Evolutionary conservation across 2,888 invertebrate genomes (phyloP).

Genomic region (Microplitis manilae): DNA sequence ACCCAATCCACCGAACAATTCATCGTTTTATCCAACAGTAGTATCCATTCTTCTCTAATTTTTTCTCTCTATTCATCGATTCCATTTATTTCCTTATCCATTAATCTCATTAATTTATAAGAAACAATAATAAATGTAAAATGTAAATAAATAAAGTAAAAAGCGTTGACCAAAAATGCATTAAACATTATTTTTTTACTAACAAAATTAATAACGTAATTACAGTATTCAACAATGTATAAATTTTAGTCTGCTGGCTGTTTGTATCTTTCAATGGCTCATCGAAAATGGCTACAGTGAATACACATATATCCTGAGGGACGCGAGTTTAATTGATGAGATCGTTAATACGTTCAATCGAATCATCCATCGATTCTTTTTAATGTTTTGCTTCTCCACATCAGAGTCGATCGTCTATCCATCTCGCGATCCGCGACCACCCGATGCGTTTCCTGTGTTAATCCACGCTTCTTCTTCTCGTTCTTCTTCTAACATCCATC

Average conservation of each 20-base stretch:
- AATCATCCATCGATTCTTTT: constrained; percentile 51
- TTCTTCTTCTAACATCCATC: constrained; percentile 6
- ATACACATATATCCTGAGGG: constrained; percentile 17
- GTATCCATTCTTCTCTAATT: no score
- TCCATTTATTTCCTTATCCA: background rate
- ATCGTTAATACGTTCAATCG: constrained; percentile 69
- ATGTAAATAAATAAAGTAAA: constrained; percentile 5
- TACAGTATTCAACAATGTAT: constrained; percentile 64
- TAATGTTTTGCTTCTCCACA: constrained; percentile 57
- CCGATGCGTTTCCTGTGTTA: constrained; percentile 63
- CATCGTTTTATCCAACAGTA: no score
- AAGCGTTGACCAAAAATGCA: constrained; percentile 47
- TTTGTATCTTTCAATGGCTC: constrained; percentile 13
- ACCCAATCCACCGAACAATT: no score
- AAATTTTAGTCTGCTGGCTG: constrained; percentile 56
- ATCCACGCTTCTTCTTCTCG: constrained; percentile 43
- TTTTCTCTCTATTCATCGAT: no score
- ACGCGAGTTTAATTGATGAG: constrained; percentile 66
- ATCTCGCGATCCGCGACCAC: constrained; percentile 69
- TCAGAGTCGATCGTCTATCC: constrained; percentile 63
- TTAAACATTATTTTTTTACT: constrained; percentile 37
- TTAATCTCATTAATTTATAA: background rate
- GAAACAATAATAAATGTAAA: background rate
- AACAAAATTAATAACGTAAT: constrained; percentile 27
- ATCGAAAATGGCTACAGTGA: background rate